These are phyloP conservation scores for Rhinichthys osculus DNA, from an alignment of 2,797 vertebrate species.

Conservation along the genomic window DNA sequence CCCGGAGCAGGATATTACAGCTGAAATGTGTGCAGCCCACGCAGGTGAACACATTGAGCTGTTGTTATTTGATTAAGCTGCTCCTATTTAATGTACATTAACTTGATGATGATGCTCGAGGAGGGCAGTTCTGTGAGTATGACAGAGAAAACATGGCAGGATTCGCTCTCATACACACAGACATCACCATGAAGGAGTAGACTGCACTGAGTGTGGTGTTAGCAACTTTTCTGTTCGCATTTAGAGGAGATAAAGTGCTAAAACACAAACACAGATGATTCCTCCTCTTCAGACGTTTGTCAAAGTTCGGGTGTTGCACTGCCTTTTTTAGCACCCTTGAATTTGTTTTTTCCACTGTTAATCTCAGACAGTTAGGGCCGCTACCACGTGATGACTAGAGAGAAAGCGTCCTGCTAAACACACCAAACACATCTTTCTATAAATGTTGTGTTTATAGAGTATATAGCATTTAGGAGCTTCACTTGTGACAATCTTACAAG, in stretches of 20 bases:
- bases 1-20: slow-evolving; percentile 75
- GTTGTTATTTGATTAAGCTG: slow-evolving; percentile 42
- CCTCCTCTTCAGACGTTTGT: slow-evolving; percentile 22
- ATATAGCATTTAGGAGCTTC: neutral
- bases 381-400: slow-evolving; percentile 28
- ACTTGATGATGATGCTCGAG: slow-evolving; percentile 20
- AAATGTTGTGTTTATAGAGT: neutral
- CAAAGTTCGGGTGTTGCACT: slow-evolving; percentile 41
- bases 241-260: slow-evolving; percentile 41
- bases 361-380: slow-evolving; percentile 55
- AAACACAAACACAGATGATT: slow-evolving; percentile 52
- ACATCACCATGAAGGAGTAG: neutral
- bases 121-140: neutral
- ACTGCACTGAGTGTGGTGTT: slow-evolving; percentile 28
- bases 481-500: neutral
- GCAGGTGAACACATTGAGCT: slow-evolving; percentile 35
- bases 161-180: neutral
- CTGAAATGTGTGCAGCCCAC: slow-evolving; percentile 48
- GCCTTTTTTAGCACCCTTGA: slow-evolving; percentile 60
- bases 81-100: neutral
- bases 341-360: slow-evolving; percentile 65
- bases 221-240: slow-evolving; percentile 47
- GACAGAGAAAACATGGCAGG: slow-evolving; percentile 17
- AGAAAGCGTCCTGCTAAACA: slow-evolving; percentile 13
- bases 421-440: neutral